These are phyloP conservation scores for Trematocara macrostoma DNA, from an alignment of 2,113 vertebrate genomes.

Conservation along the genomic window DNA sequence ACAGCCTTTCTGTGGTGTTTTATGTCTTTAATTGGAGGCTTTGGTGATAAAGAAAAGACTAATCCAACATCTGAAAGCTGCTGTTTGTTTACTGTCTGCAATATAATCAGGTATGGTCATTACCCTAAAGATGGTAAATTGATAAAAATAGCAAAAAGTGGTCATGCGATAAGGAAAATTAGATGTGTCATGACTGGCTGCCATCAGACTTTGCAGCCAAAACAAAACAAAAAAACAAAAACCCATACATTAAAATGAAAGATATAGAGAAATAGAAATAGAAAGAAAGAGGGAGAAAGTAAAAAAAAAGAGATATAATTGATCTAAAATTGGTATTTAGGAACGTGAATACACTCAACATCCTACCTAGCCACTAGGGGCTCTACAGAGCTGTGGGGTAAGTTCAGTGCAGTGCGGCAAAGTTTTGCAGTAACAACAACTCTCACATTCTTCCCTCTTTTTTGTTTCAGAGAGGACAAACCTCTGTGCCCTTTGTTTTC, in stretches of 20 bases:
- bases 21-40: slow-evolving; percentile 40
- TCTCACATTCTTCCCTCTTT: not conserved
- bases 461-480: not conserved
- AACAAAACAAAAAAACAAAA: not conserved
- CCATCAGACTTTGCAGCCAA: not conserved
- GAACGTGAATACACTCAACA: not conserved
- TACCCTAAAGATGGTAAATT: slow-evolving; percentile 39
- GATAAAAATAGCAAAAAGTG: slow-evolving; percentile 34
- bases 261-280: not conserved
- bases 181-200: slow-evolving; percentile 23
- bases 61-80: slow-evolving; percentile 56
- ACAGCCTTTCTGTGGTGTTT: slow-evolving; percentile 25
- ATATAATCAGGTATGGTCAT: slow-evolving; percentile 37
- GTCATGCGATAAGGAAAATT: slow-evolving; percentile 19
- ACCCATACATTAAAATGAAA: not conserved
- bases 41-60: slow-evolving; percentile 26
- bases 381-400: slow-evolving; percentile 23
- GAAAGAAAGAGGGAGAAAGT: not conserved
- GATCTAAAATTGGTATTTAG: slow-evolving; percentile 5
- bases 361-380: slow-evolving; percentile 57
- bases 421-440: not conserved
- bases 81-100: slow-evolving; percentile 50
- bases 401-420: not conserved
- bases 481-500: not conserved
- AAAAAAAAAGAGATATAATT: not conserved